These are phyloP conservation scores for Coenonympha glycerion DNA, from an alignment of 2,888 invertebrate species.

Conservation along the genomic window DNA sequence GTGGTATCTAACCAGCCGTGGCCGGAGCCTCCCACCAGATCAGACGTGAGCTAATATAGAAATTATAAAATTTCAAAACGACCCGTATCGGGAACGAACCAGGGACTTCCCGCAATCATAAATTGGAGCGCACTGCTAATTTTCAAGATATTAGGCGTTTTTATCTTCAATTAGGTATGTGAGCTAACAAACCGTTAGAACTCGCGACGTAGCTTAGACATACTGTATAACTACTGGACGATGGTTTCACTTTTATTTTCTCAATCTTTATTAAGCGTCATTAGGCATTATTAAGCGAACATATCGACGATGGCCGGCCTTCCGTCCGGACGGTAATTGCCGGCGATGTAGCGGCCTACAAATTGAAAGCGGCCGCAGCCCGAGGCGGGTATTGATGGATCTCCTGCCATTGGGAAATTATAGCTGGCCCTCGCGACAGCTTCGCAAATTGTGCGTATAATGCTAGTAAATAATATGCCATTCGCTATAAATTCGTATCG, in stretches of 20 bases:
- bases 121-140: too few relatives aligned
- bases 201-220: slow-evolving; percentile 42
- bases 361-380: slow-evolving; percentile 74
- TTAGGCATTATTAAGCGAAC: slow-evolving; percentile 73
- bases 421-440: slow-evolving; percentile 73
- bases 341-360: slow-evolving; percentile 70
- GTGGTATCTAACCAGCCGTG: too few relatives aligned
- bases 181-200: slow-evolving; percentile 43
- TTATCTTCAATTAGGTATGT: too few relatives aligned
- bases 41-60: too few relatives aligned
- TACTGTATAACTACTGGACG: too few relatives aligned
- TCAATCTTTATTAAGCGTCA: slow-evolving; percentile 72
- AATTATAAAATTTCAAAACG: too few relatives aligned
- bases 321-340: slow-evolving; percentile 71
- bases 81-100: too few relatives aligned
- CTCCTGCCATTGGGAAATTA: slow-evolving; percentile 73
- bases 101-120: too few relatives aligned
- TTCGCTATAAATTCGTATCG: slow-evolving; percentile 65
- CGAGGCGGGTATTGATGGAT: slow-evolving; percentile 72
- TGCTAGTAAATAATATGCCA: slow-evolving; percentile 71
- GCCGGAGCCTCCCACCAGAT: too few relatives aligned
- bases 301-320: slow-evolving; percentile 72
- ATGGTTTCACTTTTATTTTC: slow-evolving; percentile 70
- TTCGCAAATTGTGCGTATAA: slow-evolving; percentile 75
- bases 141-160: too few relatives aligned